A percentile compares a stretch with the other conserved stretches of the same genome.
phyloP scores from a whole-genome alignment of 2,888 invertebrate genomes.

The Cataglyphis rosenhaueri region DNA sequence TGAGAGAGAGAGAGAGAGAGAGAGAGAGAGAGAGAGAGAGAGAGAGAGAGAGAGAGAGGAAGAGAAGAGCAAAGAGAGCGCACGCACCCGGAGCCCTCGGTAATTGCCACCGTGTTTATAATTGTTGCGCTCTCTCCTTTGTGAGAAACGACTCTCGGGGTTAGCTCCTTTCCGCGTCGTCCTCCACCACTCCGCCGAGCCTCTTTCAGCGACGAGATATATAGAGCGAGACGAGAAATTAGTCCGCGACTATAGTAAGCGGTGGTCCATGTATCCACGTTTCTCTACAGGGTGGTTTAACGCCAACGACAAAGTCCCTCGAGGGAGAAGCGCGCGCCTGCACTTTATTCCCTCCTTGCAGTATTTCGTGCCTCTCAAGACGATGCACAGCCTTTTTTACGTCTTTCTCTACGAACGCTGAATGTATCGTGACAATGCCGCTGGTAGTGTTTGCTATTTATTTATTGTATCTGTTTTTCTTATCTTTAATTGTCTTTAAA shows the following conservation, averaged over 20 bases:
- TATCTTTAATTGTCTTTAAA: not conserved
- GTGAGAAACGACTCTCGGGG: conserved; percentile 64
- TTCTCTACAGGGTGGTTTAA: conserved; percentile 63
- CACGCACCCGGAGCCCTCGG: conserved; percentile 68
- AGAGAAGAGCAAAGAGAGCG: conserved; percentile 62
- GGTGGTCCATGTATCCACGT: conserved; percentile 33
- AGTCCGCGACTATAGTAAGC: conserved; percentile 71
- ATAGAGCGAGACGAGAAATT: conserved; percentile 72
- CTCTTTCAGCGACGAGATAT: conserved; percentile 62
- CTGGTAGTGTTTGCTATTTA: not conserved
- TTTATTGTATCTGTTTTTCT: not conserved
- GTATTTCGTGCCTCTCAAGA: conserved; percentile 24
- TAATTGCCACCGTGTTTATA: conserved; percentile 81
- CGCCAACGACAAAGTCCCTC: conserved; percentile 44
- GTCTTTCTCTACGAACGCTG: not conserved
- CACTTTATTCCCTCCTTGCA: conserved; percentile 43
- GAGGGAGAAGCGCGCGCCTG: conserved; percentile 34
- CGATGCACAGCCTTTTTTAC: conserved; percentile 15
- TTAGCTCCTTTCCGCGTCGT: conserved; percentile 50
- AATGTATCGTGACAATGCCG: conserved; percentile 44
- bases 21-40: conserved; percentile 48
- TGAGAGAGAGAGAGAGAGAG: conserved; percentile 40
- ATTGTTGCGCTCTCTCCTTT: conserved; percentile 77
- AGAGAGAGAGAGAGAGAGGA: conserved; percentile 41
- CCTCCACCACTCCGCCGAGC: conserved; percentile 60